Conservation (phyloP, 1,140 invertebrate genomes). For the Planococcus citri region DNA sequence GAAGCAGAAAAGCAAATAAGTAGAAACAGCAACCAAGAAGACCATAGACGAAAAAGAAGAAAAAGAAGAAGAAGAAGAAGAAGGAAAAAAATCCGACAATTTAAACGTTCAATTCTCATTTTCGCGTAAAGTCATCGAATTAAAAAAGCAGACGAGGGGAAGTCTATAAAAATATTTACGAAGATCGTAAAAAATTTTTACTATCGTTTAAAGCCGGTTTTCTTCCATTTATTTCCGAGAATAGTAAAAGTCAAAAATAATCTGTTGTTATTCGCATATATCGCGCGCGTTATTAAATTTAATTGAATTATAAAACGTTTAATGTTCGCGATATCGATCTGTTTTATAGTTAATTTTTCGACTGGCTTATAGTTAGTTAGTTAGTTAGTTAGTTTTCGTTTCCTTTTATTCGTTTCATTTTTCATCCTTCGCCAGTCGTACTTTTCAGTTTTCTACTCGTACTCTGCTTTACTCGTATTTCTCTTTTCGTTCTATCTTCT, state of each 20-base stretch:
- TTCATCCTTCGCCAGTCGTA: not conserved
- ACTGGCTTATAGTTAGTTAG: not conserved
- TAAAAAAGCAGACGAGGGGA: no score
- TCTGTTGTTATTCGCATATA: not conserved
- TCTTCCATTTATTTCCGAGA: not conserved
- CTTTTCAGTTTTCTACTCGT: no score
- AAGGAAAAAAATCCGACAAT: no score
- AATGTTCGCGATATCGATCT: not conserved
- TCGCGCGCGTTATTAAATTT: no score
- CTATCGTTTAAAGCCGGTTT: not conserved
- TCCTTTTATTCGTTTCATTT: not conserved
- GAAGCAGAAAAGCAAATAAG: no score
- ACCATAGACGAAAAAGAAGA: no score
- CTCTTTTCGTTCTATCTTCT: no score
- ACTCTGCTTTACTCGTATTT: no score
- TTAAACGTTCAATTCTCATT: no score
- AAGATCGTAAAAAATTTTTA: not conserved
- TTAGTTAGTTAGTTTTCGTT: not conserved
- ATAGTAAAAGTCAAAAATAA: conserved; percentile 14
- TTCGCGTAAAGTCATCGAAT: no score
- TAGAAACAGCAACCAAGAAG: no score
- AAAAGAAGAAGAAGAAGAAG: no score
- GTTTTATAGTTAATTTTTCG: not conserved
- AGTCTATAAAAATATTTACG: not conserved
- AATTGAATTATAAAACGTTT: conserved; percentile 11